Conservation (phyloP, 2,797 vertebrate genomes). For the Gymnothorax reevesii region DNA sequence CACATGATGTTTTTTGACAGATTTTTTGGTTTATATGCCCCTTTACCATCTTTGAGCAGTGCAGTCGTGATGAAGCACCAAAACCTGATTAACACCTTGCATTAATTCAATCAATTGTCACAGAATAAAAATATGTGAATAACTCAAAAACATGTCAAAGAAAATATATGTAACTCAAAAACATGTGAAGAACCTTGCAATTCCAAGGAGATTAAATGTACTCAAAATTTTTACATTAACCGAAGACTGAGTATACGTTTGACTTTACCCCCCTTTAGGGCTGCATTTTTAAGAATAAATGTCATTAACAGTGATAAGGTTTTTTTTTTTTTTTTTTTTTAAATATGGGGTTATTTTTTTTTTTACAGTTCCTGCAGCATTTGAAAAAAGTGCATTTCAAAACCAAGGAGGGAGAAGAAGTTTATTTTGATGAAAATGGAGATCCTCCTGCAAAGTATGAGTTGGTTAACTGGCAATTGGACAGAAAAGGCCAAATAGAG, state of each 20-base stretch:
- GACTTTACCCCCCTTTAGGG: neutral
- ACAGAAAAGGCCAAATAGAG: slow-evolving; percentile 41
- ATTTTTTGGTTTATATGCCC: too few relatives aligned
- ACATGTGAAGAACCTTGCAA: too few relatives aligned
- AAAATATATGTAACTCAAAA: neutral
- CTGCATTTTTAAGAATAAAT: neutral
- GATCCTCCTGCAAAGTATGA: slow-evolving; percentile 71
- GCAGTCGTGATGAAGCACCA: too few relatives aligned
- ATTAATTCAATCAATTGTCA: too few relatives aligned
- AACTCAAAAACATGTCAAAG: neutral
- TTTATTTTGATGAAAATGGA: slow-evolving; percentile 68
- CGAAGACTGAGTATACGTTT: neutral
- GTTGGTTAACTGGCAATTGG: slow-evolving; percentile 72
- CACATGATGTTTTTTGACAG: too few relatives aligned
- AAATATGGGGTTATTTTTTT: neutral
- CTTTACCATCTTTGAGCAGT: too few relatives aligned
- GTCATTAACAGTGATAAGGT: too few relatives aligned
- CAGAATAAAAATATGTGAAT: too few relatives aligned
- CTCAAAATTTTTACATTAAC: too few relatives aligned
- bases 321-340: neutral
- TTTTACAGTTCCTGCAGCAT: slow-evolving; percentile 60
- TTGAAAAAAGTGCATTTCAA: slow-evolving; percentile 52
- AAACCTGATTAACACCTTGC: too few relatives aligned
- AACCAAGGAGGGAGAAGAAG: slow-evolving; percentile 65
- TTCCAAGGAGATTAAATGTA: too few relatives aligned